A percentile compares a stretch with the other conserved stretches of the same genome.
Evolutionary conservation across 2,113 vertebrate species (phyloP).

Genomic region (Cryptomyrus ogoouensis): DNA sequence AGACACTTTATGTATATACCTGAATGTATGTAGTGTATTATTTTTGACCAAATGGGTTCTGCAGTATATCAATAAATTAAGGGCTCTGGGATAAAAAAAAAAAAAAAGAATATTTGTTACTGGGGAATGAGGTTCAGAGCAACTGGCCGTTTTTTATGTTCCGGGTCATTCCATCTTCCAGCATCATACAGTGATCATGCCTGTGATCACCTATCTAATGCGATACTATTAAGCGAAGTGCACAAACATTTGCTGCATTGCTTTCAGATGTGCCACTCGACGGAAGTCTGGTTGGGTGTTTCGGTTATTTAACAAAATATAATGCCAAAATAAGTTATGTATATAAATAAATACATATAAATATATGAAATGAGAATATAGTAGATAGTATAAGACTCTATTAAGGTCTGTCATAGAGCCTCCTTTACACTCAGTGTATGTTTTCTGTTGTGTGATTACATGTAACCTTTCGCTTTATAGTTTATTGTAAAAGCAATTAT

Average conservation of each 20-base stretch:
- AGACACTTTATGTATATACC: slow-evolving; percentile 57
- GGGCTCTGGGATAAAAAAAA: slow-evolving; percentile 47
- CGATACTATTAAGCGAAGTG: slow-evolving; percentile 59
- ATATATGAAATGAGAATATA: slow-evolving; percentile 62
- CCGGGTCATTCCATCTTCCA: slow-evolving; percentile 26
- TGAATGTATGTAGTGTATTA: slow-evolving; percentile 57
- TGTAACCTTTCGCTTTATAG: slow-evolving; percentile 58
- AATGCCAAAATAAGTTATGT: slow-evolving; percentile 75
- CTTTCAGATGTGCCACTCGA: slow-evolving; percentile 66
- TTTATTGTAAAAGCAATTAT: slow-evolving; percentile 61
- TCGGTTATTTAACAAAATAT: slow-evolving; percentile 64
- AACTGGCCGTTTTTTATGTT: slow-evolving; percentile 38
- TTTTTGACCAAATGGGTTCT: slow-evolving; percentile 49
- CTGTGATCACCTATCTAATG: slow-evolving; percentile 60
- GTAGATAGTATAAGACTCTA: slow-evolving; percentile 59
- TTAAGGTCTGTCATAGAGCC: slow-evolving; percentile 59
- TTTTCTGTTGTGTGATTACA: slow-evolving; percentile 59
- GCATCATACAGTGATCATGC: slow-evolving; percentile 42
- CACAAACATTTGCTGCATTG: slow-evolving; percentile 59
- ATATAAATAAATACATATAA: slow-evolving; percentile 49
- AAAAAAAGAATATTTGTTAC: slow-evolving; percentile 36
- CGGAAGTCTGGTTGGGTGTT: slow-evolving; percentile 62
- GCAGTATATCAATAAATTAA: slow-evolving; percentile 43
- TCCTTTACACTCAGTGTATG: slow-evolving; percentile 67
- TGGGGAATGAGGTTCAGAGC: slow-evolving; percentile 39